Evolutionary conservation across 1,140 invertebrate species (phyloP).

Genomic region (Lutraria rhynchaena): DNA sequence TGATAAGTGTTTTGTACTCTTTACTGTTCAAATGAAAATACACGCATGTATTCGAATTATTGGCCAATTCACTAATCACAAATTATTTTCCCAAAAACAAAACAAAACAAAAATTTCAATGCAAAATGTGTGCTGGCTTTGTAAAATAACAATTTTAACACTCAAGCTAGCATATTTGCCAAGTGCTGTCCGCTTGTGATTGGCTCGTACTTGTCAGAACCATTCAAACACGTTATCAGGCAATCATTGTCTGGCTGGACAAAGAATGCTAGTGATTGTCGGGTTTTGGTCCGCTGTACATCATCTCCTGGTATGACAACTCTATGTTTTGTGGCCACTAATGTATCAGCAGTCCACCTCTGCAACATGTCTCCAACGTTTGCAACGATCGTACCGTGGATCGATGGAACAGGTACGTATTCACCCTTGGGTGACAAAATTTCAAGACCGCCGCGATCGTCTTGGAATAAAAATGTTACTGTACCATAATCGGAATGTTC

Average conservation of each 20-base stretch:
- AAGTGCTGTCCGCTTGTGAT: constrained; percentile 68
- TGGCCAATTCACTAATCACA: too few relatives aligned
- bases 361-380: constrained; percentile 59
- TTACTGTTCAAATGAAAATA: too few relatives aligned
- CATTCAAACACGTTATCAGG: constrained; percentile 84
- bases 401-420: constrained; percentile 45
- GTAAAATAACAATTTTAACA: too few relatives aligned
- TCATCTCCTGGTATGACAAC: constrained; percentile 87
- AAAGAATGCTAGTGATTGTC: constrained; percentile 90
- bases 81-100: too few relatives aligned
- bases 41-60: too few relatives aligned
- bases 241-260: constrained; percentile 88
- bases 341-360: constrained; percentile 57
- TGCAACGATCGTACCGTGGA: constrained; percentile 35
- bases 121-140: too few relatives aligned
- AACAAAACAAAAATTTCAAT: too few relatives aligned
- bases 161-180: too few relatives aligned
- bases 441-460: constrained; percentile 81
- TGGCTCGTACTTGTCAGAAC: constrained; percentile 66
- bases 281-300: constrained; percentile 84
- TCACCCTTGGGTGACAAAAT: background rate
- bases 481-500: constrained; percentile 90
- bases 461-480: constrained; percentile 88
- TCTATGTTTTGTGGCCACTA: constrained; percentile 84
- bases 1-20: too few relatives aligned